phyloP scores from a whole-genome alignment of 37 sponge, comb jelly and placozoan species.

The Theonella swinhoei region DNA sequence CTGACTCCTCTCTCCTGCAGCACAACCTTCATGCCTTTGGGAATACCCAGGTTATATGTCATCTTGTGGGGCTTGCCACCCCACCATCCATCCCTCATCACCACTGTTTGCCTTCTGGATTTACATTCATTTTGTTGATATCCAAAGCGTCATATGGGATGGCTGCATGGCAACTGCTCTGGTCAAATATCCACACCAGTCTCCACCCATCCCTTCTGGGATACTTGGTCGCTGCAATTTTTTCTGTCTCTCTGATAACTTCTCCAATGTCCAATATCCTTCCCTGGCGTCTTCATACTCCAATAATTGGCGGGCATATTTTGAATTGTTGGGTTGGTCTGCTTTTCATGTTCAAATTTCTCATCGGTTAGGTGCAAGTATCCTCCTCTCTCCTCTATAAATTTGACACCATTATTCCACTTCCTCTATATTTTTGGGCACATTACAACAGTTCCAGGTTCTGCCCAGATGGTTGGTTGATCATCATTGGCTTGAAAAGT shows the following conservation, averaged over 20 bases:
- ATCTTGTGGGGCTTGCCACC: conserved; percentile 40
- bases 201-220: conserved; percentile 43
- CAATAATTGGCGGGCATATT: conserved; percentile 6
- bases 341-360: conserved; percentile 7
- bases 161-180: conserved; percentile 46
- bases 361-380: conserved; percentile 38
- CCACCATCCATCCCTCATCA: conserved; percentile 39
- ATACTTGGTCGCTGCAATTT: conserved; percentile 30
- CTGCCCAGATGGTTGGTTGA: conserved; percentile 40
- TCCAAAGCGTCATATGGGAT: conserved; percentile 30
- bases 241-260: conserved; percentile 30
- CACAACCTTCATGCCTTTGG: conserved; percentile 27
- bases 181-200: conserved; percentile 47
- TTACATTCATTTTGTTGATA: conserved; percentile 38
- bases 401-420: conserved; percentile 56
- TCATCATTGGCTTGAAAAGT: conserved; percentile 60
- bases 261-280: conserved; percentile 42
- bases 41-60: conserved; percentile 14
- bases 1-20: conserved; percentile 20
- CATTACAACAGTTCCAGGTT: conserved; percentile 9
- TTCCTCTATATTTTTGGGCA: conserved; percentile 22
- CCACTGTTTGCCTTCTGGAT: conserved; percentile 36
- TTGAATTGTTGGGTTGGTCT: background rate
- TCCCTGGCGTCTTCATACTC: conserved; percentile 31
- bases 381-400: conserved; percentile 35